Base-by-base conservation (phyloP, 92 coral and sea anemone genomes). In the Umimayanthus kanabou region DNA sequence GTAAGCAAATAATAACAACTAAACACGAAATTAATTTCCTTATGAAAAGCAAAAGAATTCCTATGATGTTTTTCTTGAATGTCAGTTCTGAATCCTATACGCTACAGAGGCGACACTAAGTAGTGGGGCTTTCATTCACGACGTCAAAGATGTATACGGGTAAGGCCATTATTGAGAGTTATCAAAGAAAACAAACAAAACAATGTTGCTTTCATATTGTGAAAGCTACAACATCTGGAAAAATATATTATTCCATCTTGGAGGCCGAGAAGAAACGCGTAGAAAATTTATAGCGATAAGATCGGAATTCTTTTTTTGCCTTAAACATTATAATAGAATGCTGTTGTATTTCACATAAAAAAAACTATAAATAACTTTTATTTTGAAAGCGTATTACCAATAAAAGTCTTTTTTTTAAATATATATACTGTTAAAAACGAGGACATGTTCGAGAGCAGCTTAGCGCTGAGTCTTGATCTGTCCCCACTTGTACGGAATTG, bases 171-270 rank as follows among this genome's bases (percentile, higher is more conserved):
- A 83, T 15, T 50, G 13, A 83, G 47, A 70, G 39, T 45, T 47
- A 42, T 43, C n/a, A n/a, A n/a, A n/a, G 26, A 83, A 70, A 70
- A 26, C 47, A 22, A 83, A 43, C 76, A 45, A 83, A 83, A 69
- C 33, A 43, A 71, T 83, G 43, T 45, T 64, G 87, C 50, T 83
- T 83, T 83, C 78, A 43, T 72, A 71, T 23, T 71, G 77, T 47
- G 47, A 83, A 25, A 43, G 29, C 26, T 57, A 55, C 42, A 70
- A 45, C 87, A 70, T 83, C 87, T 83, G 78, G 77, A 47, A 67
- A 83, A 83, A 42, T 30, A 69, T 47, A 26, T 42, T 43, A 23
- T 81, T 25, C 37, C 33, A 23, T 6, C 37, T 39, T 20, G 30
- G 49, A 39, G 23, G 45, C 30, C 23, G 18, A 42, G 5, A 43